Conservation (phyloP, 2,113 vertebrate species). For the Mustela lutreola region DNA sequence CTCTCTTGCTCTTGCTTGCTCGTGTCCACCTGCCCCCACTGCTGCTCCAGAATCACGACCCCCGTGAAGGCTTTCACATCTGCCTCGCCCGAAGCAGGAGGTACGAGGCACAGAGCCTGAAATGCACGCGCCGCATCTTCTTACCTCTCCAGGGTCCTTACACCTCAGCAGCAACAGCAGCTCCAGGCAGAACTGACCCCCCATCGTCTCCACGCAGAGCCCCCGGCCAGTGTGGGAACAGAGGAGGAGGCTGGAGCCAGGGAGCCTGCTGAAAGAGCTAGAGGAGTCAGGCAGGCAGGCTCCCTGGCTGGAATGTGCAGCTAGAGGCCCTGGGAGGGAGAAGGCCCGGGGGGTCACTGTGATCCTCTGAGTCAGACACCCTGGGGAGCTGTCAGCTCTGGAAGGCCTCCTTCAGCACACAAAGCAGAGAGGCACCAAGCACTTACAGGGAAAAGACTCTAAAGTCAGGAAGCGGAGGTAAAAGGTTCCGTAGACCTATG, state of each 20-base stretch:
- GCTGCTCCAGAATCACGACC: background rate
- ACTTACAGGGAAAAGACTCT: background rate
- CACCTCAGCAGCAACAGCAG: constrained; percentile 63
- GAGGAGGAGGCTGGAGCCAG: constrained; percentile 15
- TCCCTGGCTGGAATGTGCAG: constrained; percentile 58
- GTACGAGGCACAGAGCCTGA: background rate
- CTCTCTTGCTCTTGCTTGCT: background rate
- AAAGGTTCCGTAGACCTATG: background rate
- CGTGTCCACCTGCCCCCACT: background rate
- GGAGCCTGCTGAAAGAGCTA: background rate
- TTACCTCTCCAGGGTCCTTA: constrained; percentile 66
- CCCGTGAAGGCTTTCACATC: background rate
- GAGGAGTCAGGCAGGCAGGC: background rate
- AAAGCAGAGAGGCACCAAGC: background rate
- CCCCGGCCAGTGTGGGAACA: background rate
- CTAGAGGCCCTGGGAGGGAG: constrained; percentile 66
- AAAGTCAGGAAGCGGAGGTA: background rate
- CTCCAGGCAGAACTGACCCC: constrained; percentile 60
- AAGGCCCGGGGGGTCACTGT: constrained; percentile 62
- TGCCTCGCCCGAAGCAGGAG: background rate
- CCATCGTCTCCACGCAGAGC: background rate
- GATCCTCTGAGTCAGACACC: constrained; percentile 77
- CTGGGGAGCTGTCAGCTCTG: constrained; percentile 64
- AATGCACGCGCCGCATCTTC: background rate
- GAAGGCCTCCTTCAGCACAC: constrained; percentile 59